These are phyloP conservation scores for Empidonax traillii DNA, from an alignment of 2,113 vertebrate genomes.

Conservation along the genomic window DNA sequence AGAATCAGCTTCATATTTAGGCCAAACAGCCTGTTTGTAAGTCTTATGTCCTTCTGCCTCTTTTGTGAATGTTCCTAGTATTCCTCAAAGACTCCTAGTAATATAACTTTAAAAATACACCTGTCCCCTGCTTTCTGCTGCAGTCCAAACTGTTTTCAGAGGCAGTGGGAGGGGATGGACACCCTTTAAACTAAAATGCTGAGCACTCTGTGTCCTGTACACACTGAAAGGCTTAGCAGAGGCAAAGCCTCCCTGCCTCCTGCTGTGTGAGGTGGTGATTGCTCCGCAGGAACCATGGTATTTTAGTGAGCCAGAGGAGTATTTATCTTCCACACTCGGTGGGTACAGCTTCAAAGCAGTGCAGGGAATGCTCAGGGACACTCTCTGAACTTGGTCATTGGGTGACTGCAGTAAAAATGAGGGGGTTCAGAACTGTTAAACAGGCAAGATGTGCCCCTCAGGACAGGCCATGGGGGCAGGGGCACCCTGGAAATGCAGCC, in stretches of 20 bases:
- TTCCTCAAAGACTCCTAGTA: background rate
- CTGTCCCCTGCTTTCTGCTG: background rate
- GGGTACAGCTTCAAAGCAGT: background rate
- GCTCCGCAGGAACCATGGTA: background rate
- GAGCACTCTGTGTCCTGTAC: background rate
- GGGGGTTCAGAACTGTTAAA: background rate
- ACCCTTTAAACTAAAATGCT: background rate
- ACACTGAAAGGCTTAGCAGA: background rate
- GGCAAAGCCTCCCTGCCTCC: background rate
- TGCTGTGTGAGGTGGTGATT: background rate
- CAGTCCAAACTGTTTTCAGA: background rate
- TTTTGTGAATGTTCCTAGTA: background rate
- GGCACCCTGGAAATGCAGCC: background rate
- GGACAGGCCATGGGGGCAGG: background rate
- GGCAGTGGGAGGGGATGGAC: background rate
- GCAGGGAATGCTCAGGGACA: accelerated
- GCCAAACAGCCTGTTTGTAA: background rate
- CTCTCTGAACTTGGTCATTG: background rate
- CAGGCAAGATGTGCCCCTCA: accelerated
- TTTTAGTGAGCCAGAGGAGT: background rate
- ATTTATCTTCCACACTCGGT: background rate
- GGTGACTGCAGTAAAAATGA: background rate
- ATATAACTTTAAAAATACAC: background rate
- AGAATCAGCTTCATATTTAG: background rate
- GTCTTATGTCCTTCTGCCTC: background rate